A percentile compares a stretch with the other conserved stretches of the same genome.
These are phyloP conservation scores for Discoglossus pictus DNA, from an alignment of 2,797 vertebrate genomes.

Conservation along the genomic window DNA sequence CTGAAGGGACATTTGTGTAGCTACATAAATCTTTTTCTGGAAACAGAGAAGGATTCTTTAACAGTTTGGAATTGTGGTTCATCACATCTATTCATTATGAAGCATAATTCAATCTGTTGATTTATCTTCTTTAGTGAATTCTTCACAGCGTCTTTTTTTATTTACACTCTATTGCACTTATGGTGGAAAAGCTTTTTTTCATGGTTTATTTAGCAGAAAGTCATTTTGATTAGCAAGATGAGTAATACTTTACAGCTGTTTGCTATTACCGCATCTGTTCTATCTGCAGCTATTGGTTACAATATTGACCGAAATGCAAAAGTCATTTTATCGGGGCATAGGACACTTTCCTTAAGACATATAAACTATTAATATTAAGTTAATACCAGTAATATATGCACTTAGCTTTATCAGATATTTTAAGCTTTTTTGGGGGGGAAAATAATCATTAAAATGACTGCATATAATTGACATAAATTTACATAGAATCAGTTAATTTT, in stretches of 20 bases:
- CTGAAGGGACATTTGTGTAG: conserved; percentile 52
- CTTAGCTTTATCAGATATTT: conserved; percentile 55
- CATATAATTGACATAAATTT: no score
- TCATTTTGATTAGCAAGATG: conserved; percentile 94
- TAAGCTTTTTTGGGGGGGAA: no score
- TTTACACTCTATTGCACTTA: conserved; percentile 86
- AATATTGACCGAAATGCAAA: conserved; percentile 73
- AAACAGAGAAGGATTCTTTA: conserved; percentile 61
- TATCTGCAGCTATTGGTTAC: conserved; percentile 78
- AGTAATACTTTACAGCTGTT: conserved; percentile 90
- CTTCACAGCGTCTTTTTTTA: conserved; percentile 67
- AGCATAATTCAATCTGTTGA: conserved; percentile 85
- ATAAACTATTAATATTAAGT: not conserved
- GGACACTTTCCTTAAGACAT: conserved; percentile 32
- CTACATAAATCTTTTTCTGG: conserved; percentile 56
- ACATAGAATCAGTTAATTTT: no score
- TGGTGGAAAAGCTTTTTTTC: conserved; percentile 94
- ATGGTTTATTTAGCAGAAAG: conserved; percentile 98
- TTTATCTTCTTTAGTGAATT: conserved; percentile 73
- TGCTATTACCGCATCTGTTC: conserved; percentile 87
- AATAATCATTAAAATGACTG: no score
- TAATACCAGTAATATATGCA: conserved; percentile 46
- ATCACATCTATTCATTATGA: conserved; percentile 64
- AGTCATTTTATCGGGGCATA: conserved; percentile 45
- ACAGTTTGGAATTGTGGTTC: conserved; percentile 63